Base-by-base conservation (phyloP, 2,888 invertebrate genomes). In the Ophion slaviceki region DNA sequence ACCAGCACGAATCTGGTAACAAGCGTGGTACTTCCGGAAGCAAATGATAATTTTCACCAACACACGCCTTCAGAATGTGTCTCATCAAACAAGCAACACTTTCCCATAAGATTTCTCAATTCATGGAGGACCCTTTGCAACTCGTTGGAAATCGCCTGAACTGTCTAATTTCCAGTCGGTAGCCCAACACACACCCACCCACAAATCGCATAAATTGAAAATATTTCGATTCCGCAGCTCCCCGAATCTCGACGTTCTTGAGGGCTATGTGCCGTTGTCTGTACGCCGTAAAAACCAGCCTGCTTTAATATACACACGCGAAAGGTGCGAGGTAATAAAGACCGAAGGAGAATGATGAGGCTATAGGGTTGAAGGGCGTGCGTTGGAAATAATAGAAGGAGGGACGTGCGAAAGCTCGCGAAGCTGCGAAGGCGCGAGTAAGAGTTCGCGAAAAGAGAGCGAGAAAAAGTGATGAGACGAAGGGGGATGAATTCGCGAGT, bases 291-390 rank as follows among this genome's bases (percentile, higher is more conserved):
- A 47, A 47, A 78, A 68, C 45, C 47, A 32, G 61, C 45, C 59
- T 10, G 40, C 68, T 78, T 36, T 57, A 67, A 78, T 75, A 62
- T 77, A 24, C 24, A 62, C 71, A 76, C 76, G 53, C 59, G 76
- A 71, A 77, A 74, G 76, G 75, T 57, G 84, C 57, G 80, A 80
- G 79, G 72, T 61, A 59, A 78, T 64, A 70, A 77, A 84, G 80
- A 68, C 74, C 28, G 78, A 70, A 47, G 24, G 74, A 64, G 78
- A 53, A 66, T 70, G 36, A 74, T 47, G 11, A 47, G 47, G 47
- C 47, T 24, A 70, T 57, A 70, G 40, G 45, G 67, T 40, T 66
- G 67, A 40, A 77, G 83, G 61, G 62, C 66, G 72, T 59, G 82
- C 47, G 47, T 77, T 57, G 68, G 24, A 57, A 68, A 78, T 78